Evolutionary conservation across 2,888 invertebrate species (phyloP).

Genomic region (Brenthis hecate): DNA sequence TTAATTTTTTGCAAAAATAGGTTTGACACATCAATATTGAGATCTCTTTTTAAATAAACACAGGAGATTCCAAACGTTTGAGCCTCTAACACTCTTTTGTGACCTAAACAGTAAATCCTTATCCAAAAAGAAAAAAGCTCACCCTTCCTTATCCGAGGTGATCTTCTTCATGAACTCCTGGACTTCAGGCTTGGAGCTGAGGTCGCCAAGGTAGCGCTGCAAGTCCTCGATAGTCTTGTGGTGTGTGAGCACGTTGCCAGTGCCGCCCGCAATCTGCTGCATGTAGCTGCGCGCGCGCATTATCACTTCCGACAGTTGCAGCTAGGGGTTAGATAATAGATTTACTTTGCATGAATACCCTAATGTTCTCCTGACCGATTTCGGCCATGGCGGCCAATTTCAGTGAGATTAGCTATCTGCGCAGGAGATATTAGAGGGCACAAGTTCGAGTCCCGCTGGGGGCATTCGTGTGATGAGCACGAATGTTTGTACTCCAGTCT

Average conservation of each 20-base stretch:
- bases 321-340: slow-evolving; percentile 78
- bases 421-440: no score
- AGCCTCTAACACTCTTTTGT: no score
- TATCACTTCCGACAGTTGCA: slow-evolving; percentile 98
- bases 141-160: slow-evolving; percentile 97
- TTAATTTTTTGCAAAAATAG: no score
- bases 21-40: no score
- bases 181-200: slow-evolving; percentile 89
- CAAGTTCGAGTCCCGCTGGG: no score
- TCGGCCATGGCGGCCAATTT: no score
- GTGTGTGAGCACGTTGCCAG: slow-evolving; percentile 93
- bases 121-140: slow-evolving; percentile 51
- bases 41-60: no score
- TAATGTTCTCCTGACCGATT: not conserved
- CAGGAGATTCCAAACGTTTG: no score
- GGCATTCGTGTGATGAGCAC: no score
- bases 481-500: no score
- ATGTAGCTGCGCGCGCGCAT: slow-evolving; percentile 97
- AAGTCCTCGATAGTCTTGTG: slow-evolving; percentile 94
- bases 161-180: slow-evolving; percentile 95
- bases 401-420: no score
- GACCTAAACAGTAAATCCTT: not conserved
- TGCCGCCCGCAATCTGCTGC: slow-evolving; percentile 93
- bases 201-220: slow-evolving; percentile 90
- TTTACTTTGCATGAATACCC: not conserved